Evolutionary conservation across 2,888 invertebrate species (phyloP).

Genomic region (Nymphalis c-album): DNA sequence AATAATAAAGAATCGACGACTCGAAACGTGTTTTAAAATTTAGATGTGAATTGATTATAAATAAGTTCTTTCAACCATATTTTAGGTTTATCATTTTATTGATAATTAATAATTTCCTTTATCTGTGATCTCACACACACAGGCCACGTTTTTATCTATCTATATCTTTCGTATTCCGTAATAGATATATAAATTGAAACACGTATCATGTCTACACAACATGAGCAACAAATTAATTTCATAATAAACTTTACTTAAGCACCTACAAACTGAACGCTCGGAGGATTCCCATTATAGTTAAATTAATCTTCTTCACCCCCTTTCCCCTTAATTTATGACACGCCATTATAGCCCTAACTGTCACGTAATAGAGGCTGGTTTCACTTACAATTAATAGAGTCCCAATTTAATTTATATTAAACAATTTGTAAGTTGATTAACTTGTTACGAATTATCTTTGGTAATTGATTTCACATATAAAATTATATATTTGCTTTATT

Average conservation of each 20-base stretch:
- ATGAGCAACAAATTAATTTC: slow-evolving; percentile 5
- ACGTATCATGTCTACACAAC: neutral
- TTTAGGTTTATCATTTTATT: too few relatives aligned
- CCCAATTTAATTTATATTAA: slow-evolving; percentile 1
- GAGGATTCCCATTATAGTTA: slow-evolving; percentile 30
- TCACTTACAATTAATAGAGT: neutral
- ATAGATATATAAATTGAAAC: neutral
- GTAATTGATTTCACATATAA: too few relatives aligned
- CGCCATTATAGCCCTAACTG: slow-evolving; percentile 1
- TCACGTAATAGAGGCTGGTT: neutral
- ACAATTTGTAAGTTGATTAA: slow-evolving; percentile 9
- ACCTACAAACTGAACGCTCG: slow-evolving; percentile 20
- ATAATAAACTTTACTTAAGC: slow-evolving; percentile 23
- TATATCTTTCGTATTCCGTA: too few relatives aligned
- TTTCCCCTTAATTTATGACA: slow-evolving; percentile 5
- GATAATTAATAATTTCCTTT: too few relatives aligned
- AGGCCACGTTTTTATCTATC: too few relatives aligned
- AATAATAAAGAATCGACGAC: too few relatives aligned
- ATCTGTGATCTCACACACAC: too few relatives aligned
- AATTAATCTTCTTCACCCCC: slow-evolving; percentile 37
- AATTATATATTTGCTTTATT: too few relatives aligned
- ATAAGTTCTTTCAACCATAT: too few relatives aligned
- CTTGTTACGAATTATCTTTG: neutral
- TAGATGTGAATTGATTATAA: too few relatives aligned
- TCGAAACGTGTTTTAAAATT: too few relatives aligned